These are phyloP conservation scores for Bergia sp. DNA, from an alignment of 92 coral and sea anemone genomes.

Conservation along the genomic window DNA sequence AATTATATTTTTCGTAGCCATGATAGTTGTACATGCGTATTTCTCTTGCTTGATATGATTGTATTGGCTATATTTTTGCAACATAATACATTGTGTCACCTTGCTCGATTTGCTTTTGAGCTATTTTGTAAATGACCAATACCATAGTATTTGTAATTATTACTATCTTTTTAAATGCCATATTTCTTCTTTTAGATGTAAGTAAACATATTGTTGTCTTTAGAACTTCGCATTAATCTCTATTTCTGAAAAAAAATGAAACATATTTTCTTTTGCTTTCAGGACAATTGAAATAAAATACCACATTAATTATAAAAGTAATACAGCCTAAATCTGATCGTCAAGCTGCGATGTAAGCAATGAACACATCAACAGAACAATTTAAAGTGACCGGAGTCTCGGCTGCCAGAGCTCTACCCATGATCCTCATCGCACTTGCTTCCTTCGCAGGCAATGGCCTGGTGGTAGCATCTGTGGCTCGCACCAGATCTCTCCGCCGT, in stretches of 20 bases:
- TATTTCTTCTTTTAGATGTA: not conserved
- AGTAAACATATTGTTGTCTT: not conserved
- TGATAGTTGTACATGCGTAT: too few species aligned
- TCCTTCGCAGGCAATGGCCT: constrained; percentile 70
- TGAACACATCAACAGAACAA: constrained; percentile 15
- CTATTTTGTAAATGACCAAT: too few species aligned
- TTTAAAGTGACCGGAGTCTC: constrained; percentile 53
- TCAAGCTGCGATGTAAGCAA: not conserved
- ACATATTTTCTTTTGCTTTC: not conserved
- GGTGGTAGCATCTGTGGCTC: constrained; percentile 68
- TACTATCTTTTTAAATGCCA: too few species aligned
- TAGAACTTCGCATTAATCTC: not conserved
- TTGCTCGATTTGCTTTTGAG: too few species aligned
- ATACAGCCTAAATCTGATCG: not conserved
- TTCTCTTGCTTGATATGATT: too few species aligned
- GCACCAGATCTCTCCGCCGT: constrained; percentile 65
- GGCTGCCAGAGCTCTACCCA: constrained; percentile 63
- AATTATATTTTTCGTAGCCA: too few species aligned
- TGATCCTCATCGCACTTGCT: constrained; percentile 72
- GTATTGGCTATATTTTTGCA: too few species aligned
- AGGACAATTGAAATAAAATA: not conserved
- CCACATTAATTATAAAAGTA: not conserved
- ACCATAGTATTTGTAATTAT: too few species aligned
- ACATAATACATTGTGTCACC: too few species aligned
- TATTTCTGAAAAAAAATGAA: not conserved